Conservation (phyloP, 2,113 vertebrate genomes). For the Periophthalmus modestus region DNA sequence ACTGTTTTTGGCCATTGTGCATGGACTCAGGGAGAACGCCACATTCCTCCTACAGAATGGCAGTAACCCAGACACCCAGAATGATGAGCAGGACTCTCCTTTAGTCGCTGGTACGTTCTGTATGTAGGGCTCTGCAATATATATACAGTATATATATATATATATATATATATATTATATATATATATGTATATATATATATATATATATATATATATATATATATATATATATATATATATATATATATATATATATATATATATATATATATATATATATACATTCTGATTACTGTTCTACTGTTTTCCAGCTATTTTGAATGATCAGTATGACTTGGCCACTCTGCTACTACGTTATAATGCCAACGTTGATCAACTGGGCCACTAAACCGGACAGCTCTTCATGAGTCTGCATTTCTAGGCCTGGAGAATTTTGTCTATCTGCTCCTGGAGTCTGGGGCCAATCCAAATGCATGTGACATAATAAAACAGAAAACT, state of each 20-base stretch:
- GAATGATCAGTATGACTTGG: slow-evolving; percentile 83
- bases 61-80: slow-evolving; percentile 83
- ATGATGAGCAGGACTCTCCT: slow-evolving; percentile 86
- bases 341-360: slow-evolving; percentile 81
- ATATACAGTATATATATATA: too few relatives aligned
- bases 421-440: slow-evolving; percentile 84
- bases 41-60: slow-evolving; percentile 86
- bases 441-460: slow-evolving; percentile 84
- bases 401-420: slow-evolving; percentile 88
- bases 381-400: slow-evolving; percentile 87
- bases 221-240: too few relatives aligned
- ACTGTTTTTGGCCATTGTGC: slow-evolving; percentile 85
- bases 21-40: slow-evolving; percentile 81
- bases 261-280: too few relatives aligned
- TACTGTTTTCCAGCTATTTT: slow-evolving; percentile 79
- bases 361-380: slow-evolving; percentile 82
- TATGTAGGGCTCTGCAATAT: not conserved
- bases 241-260: too few relatives aligned
- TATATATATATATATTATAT: too few relatives aligned
- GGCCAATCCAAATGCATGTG: slow-evolving; percentile 83
- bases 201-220: too few relatives aligned
- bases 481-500: slow-evolving; percentile 84
- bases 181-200: too few relatives aligned
- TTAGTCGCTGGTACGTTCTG: slow-evolving; percentile 79
- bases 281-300: too few relatives aligned